Base-by-base conservation (phyloP, 2,113 vertebrate genomes). In the Chionodraco myersi region DNA sequence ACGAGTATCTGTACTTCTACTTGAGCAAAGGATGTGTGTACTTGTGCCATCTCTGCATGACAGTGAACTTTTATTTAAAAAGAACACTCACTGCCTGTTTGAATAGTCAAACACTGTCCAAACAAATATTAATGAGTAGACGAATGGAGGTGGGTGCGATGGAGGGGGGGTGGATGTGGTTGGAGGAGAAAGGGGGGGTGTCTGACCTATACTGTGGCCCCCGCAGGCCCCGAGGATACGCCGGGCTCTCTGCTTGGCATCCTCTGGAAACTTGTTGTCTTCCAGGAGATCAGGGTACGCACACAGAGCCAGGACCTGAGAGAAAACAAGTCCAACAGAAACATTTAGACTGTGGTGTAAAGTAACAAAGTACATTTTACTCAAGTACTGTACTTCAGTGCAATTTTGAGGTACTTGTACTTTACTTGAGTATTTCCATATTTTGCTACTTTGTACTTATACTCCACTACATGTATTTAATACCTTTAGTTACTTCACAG, bases 191-290 rank as follows among this genome's bases (percentile, higher is more conserved):
- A 18, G n/a, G 36, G 44, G 78, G 81, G n/a, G 86, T 47, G 26
- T 77, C 91, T 76, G 49, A 98, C 97, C 97, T 13, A 96, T 89
- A 44, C 97, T 97, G 10, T 93, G 93, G 48, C 97, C 97, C 58
- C 94, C 95, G 1, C 96, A 98, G 0, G 93, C 94, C 8, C 90
- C 89, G 12, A 98, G 84, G 60, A 98, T 94, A 9, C 93, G 89
- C 14, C 18, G 81, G 0, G 96, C 97, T 73, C 95, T 92, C 56
- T 89, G 79, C 88, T 96, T 98, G 72, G 93, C 94, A 0, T 97
- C 97, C 1, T 94, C 93, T 0, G 97, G 97, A 64, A 97, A 95
- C 67, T 83, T 91, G 36, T 93, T 80, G 48, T 96, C 93, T 2
- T 92, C 83, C 59, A 97, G 79, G 51, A 98, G 96, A 8, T 93